Evolutionary conservation across 2,797 vertebrate species (phyloP).

Genomic region (Otolemur crassicaudatus): DNA sequence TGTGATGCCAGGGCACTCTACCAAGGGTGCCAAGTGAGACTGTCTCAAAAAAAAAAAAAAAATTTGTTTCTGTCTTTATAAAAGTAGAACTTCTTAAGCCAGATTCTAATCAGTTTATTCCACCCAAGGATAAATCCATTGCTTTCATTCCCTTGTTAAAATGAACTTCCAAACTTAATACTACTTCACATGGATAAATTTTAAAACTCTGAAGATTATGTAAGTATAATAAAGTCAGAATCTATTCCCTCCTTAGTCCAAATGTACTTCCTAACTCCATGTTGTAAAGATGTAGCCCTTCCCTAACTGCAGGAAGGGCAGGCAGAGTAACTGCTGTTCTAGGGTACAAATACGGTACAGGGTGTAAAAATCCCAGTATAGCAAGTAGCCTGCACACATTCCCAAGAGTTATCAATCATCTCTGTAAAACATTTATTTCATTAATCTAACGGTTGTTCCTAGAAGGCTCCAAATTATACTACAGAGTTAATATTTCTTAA

Average conservation of each 20-base stretch:
- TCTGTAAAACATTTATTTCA: background rate
- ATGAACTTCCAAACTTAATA: background rate
- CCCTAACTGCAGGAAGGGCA: background rate
- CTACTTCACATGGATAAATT: background rate
- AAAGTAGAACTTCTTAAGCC: background rate
- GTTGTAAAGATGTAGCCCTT: background rate
- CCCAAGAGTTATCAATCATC: background rate
- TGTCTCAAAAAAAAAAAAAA: background rate
- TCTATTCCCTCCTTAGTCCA: background rate
- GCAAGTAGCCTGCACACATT: background rate
- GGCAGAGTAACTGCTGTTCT: background rate
- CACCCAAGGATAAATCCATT: background rate
- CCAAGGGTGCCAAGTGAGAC: too few species aligned
- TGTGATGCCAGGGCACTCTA: too few species aligned
- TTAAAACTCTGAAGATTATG: background rate
- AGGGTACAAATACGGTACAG: background rate
- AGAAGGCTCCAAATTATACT: background rate
- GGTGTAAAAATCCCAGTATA: background rate
- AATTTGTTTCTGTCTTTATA: constrained; percentile 22
- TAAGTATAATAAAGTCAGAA: background rate
- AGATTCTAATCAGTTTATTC: constrained; percentile 15
- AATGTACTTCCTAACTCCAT: background rate
- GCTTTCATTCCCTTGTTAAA: background rate
- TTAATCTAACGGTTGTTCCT: background rate
- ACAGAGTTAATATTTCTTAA: background rate